Base-by-base conservation (phyloP, 2,888 invertebrate genomes). In the Chrysolina haemoptera region DNA sequence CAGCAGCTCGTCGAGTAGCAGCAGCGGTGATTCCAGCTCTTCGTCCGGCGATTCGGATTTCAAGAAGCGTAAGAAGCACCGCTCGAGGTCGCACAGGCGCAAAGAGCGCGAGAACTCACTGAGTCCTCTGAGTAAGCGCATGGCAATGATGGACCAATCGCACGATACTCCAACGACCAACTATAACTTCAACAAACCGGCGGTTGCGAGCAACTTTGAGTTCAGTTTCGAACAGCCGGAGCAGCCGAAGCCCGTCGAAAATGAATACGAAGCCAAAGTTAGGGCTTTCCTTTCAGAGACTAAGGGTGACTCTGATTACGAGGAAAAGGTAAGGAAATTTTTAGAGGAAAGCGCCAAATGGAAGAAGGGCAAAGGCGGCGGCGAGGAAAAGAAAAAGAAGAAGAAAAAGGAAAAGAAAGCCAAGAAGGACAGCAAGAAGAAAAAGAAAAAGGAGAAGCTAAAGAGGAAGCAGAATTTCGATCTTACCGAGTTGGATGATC, bases 321-420 rank as follows among this genome's bases (percentile, higher is more conserved):
- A 95, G 86, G 94, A 94, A 75, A 95, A 90, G 89, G 95, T 96
- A 73, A 92, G 95, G n/a, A 95, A 94, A 87, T 94, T 96, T 87
- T 89, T 96, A 72, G 95, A 94, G 83, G 95, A 96, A 83, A 94
- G 95, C 0, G 93, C 93, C 41, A 93, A 94, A 84, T 95, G 94
- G 90, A 94, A 94, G 85, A 93, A 93, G 84, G 91, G 91, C 83
- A 93, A 91, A 87, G 90, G 85, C 3, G 84, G 85, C 3, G 84
- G 90, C 88, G 91, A 93, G 82, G 93, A 93, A n/a, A 92, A 92
- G 82, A 92, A 92, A 84, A 90, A 90, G 83, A 89, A 89, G 84
- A 89, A 89, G 82, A 89, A 89, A 81, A 88, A 89, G 79, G 89
- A 89, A 55, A 90, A 90, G 84, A 90, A 89, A 80, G 85, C 91